Percentiles rank a stretch among this genome's conserved stretches.
These are phyloP conservation scores for Nomada ruficornis DNA, from an alignment of 2,888 invertebrate genomes.

Conservation along the genomic window DNA sequence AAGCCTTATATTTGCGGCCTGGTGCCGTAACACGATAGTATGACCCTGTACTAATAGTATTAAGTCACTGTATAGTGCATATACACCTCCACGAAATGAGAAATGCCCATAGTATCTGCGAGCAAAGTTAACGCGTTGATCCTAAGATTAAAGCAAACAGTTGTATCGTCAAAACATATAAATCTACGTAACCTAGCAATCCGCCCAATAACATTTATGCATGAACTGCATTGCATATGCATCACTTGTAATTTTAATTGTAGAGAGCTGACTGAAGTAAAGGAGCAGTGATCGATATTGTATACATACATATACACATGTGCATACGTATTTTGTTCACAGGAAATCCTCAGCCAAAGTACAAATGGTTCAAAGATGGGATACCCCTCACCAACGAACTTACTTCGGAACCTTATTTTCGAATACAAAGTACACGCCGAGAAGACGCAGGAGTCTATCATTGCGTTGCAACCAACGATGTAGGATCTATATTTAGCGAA, in stretches of 20 bases:
- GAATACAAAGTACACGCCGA: conserved; percentile 92
- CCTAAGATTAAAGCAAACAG: no score
- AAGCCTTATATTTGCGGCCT: conserved; percentile 72
- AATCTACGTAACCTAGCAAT: background rate
- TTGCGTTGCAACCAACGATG: conserved; percentile 95
- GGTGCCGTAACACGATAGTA: conserved; percentile 77
- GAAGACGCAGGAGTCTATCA: conserved; percentile 96
- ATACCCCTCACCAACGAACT: conserved; percentile 91
- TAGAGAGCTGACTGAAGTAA: background rate
- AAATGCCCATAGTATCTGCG: conserved; percentile 33
- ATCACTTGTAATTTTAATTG: no score
- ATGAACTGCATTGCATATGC: background rate
- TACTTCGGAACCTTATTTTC: conserved; percentile 91
- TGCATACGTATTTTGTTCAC: conserved; percentile 78
- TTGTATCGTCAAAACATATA: background rate
- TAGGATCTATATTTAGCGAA: conserved; percentile 96
- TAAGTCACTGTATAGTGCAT: conserved; percentile 68
- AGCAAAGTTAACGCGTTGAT: conserved; percentile 29
- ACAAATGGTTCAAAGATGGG: conserved; percentile 96
- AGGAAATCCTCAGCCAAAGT: conserved; percentile 97
- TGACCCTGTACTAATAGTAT: conserved; percentile 80
- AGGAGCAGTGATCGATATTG: background rate
- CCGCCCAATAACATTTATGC: no score
- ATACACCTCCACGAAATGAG: conserved; percentile 16
- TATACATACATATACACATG: no score